Evolutionary conservation across 2,888 invertebrate genomes (phyloP), one percentile per base, ranked within the genome.

Genomic region (Caenorhabditis drosophilae): DNA sequence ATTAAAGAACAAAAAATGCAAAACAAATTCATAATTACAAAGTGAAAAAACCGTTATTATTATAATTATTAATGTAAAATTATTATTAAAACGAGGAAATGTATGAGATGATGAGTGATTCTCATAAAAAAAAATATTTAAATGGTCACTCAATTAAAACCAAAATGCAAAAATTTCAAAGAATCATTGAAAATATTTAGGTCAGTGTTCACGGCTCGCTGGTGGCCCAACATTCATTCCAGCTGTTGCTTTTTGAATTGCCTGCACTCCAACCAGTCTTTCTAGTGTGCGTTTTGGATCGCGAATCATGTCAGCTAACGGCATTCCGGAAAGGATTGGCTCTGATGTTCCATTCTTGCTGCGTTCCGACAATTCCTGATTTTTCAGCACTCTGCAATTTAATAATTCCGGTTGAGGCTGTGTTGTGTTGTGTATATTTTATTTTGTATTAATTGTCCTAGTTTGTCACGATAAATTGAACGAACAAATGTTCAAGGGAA

Each of bases 231-330:
- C 58, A 36, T 53, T 64, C 42, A 64, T 58, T 41, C 64, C 58
- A 46, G 59, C 59, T 15, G 55, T 45, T 0, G 67, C 60, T 52
- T 67, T 59, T 55, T 59, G 58, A 55, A 63, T 44, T 15, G 60
- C 63, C 36, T 63, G 53, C 16, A 54, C n/a, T 53, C 71, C 68
- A 60, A 80, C 78, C 23, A 81, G 70, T 61, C 79, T 72, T 60
- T 82, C 78, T 34, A 82, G 70, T 27, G 78, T 78, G 47, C 76
- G 68, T 63, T 78, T 75, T 12, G 82, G 82, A 52, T 82, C 80
- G 45, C 77, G 73, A 57, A 81, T 64, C 61, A 81, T 73, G 55
- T 79, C 80, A 48, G 81, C 77, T 22, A 80, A 55, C 18, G 80
- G 73, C 70, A 69, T 73, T 52, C 67, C 70, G 31, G 70, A 67